Conservation (phyloP, 2,888 invertebrate genomes). For the Athetis lepigone region DNA sequence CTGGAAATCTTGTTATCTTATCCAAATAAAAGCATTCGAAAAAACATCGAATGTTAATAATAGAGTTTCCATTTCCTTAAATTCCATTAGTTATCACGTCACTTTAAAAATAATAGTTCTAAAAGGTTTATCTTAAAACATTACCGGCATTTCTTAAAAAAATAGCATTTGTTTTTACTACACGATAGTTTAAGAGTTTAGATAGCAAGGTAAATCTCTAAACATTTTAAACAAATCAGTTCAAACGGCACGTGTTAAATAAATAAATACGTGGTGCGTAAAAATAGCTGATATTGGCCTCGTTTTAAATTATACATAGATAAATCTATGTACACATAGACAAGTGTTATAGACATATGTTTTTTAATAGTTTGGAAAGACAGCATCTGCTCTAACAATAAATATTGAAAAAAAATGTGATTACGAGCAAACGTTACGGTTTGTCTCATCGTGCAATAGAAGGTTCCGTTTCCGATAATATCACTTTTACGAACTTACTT, state of each 20-base stretch:
- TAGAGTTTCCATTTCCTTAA: not conserved
- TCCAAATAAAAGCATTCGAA: not conserved
- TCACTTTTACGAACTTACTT: too few relatives aligned
- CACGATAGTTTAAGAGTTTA: slow-evolving; percentile 4
- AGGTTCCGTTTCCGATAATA: too few relatives aligned
- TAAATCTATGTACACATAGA: too few relatives aligned
- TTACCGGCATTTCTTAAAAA: slow-evolving; percentile 2
- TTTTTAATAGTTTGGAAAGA: too few relatives aligned
- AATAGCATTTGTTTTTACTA: slow-evolving; percentile 7
- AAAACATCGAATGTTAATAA: slow-evolving; percentile 6
- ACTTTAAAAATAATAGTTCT: not conserved
- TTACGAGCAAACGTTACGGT: too few relatives aligned
- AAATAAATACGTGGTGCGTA: slow-evolving; percentile 25
- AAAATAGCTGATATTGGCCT: slow-evolving; percentile 25
- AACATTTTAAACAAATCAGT: slow-evolving; percentile 15
- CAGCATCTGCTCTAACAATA: too few relatives aligned
- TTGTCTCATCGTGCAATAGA: too few relatives aligned
- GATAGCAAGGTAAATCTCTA: slow-evolving; percentile 11
- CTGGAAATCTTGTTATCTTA: too few relatives aligned
- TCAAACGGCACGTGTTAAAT: slow-evolving; percentile 9
- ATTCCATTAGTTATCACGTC: not conserved
- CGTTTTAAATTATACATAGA: slow-evolving; percentile 20
- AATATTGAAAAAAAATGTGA: too few relatives aligned
- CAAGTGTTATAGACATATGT: too few relatives aligned
- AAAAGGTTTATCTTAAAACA: slow-evolving; percentile 3